Evolutionary conservation across 2,797 vertebrate genomes (phyloP), one percentile per base, ranked within the genome.

Genomic region (Clarias fuscus): DNA sequence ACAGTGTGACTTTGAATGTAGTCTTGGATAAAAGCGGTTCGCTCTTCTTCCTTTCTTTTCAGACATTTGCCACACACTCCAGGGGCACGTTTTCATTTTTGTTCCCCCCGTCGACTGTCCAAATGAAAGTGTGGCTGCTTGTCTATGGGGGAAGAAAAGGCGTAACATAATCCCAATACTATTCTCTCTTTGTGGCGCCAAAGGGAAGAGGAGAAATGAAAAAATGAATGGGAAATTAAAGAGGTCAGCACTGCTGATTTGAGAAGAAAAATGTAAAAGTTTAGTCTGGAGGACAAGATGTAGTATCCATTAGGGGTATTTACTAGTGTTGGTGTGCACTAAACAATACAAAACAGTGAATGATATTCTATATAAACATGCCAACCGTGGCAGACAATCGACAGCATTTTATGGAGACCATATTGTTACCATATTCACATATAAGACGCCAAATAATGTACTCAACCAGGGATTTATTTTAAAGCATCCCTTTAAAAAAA

Each of bases 41-140:
- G 61, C 22, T 84, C 82, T 53, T 87, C 86, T 87, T 83, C 82
- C 37, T 84, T 85, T 64, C 75, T 33, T 79, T 79, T n/a, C 58
- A 79, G 67, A n/a, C 73, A 59, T 82, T 84, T 67, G 61, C 83
- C 61, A 84, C 76, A 27, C 84, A 64, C 62, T 70, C 53, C 56
- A 30, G 58, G 24, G 43, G 64, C 53, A 78, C 1, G 27, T 33
- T 77, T 83, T 83, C 62, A 67, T 70, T 77, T 78, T 78, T 62
- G n/a, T 5, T 14, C 64, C 40, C 62, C 33, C 59, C 7, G 20
- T 15, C 33, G n/a, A 82, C 53, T 81, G 79, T 73, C 48, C 64
- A 82, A 82, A 76, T 87, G 62, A 85, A 82, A 67, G 83, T 64
- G 48, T 76, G 71, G 59, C 43, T 56, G 76, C 73, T 64, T 53